phyloP scores from a whole-genome alignment of 2,113 vertebrate species.

The Ctenomys sociabilis region DNA sequence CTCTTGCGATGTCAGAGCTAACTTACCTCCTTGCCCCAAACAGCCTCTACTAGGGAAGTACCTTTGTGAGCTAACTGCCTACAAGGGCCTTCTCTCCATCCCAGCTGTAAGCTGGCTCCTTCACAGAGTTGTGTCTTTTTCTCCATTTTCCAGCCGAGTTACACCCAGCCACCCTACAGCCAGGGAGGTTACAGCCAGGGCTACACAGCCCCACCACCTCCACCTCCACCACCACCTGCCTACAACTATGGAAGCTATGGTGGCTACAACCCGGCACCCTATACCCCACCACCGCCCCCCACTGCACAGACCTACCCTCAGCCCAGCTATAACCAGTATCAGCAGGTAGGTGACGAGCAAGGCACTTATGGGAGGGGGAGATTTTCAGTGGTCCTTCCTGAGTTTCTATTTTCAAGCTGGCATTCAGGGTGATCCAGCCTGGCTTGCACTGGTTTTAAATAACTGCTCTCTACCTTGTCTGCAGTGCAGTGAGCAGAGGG shows the following conservation, averaged over 20 bases:
- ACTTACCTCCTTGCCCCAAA: neutral
- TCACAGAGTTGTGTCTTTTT: neutral
- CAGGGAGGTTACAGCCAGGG: conserved; percentile 87
- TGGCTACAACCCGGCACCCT: conserved; percentile 92
- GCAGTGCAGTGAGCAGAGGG: neutral
- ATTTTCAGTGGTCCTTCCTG: neutral
- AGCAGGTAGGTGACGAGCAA: conserved; percentile 86
- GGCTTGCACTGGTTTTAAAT: neutral
- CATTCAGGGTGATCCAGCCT: neutral
- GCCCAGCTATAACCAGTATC: conserved; percentile 92
- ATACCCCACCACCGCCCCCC: conserved; percentile 85
- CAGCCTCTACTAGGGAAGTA: neutral
- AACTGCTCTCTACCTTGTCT: neutral
- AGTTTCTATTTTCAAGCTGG: neutral
- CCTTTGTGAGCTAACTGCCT: neutral
- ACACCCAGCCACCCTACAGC: conserved; percentile 84
- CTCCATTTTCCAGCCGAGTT: conserved; percentile 71
- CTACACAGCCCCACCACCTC: conserved; percentile 85
- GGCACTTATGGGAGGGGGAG: neutral
- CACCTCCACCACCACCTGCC: conserved; percentile 86
- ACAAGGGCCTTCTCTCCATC: neutral
- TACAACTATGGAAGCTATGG: conserved; percentile 92
- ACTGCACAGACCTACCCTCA: conserved; percentile 90
- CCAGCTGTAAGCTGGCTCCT: neutral
- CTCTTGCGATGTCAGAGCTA: neutral